Evolutionary conservation across 37 sponge, comb jelly and placozoan species (phyloP).

Genomic region (Mnemiopsis leidyi): DNA sequence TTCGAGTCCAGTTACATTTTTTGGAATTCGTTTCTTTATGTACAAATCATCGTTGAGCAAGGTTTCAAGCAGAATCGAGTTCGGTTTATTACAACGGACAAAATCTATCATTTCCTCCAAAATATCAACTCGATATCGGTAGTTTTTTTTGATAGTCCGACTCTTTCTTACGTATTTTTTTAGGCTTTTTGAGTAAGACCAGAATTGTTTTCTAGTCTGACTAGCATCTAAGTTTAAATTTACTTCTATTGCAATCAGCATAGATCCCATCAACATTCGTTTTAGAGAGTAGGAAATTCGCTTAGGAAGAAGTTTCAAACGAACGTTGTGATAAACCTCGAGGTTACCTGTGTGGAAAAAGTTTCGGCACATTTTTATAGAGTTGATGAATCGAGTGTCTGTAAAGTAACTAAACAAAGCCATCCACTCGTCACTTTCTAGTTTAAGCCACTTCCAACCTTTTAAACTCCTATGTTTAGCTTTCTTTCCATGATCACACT

Average conservation of each 20-base stretch:
- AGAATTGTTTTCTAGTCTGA: not conserved
- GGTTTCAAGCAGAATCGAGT: not conserved
- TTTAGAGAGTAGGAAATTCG: not conserved
- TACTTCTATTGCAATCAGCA: slow-evolving; percentile 8
- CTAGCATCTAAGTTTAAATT: not conserved
- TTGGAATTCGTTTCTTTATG: not conserved
- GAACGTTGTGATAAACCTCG: not conserved
- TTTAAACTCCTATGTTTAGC: not conserved
- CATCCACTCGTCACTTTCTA: not conserved
- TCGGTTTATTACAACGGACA: not conserved
- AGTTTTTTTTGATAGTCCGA: not conserved
- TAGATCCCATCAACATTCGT: not conserved
- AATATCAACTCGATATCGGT: not conserved
- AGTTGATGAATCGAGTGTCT: not conserved
- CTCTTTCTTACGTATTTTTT: not conserved
- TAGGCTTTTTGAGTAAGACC: not conserved
- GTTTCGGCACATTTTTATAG: not conserved
- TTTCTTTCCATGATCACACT: not conserved
- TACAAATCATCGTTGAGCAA: not conserved
- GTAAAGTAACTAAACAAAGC: not conserved
- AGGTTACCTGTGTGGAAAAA: not conserved
- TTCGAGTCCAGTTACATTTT: not conserved
- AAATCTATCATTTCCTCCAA: not conserved
- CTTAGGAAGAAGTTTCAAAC: not conserved
- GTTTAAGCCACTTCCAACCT: not conserved